Percentiles rank a stretch among this genome's conserved stretches.
These are phyloP conservation scores for Porites cylindrica DNA, from an alignment of 92 coral and sea anemone species.

Conservation along the genomic window DNA sequence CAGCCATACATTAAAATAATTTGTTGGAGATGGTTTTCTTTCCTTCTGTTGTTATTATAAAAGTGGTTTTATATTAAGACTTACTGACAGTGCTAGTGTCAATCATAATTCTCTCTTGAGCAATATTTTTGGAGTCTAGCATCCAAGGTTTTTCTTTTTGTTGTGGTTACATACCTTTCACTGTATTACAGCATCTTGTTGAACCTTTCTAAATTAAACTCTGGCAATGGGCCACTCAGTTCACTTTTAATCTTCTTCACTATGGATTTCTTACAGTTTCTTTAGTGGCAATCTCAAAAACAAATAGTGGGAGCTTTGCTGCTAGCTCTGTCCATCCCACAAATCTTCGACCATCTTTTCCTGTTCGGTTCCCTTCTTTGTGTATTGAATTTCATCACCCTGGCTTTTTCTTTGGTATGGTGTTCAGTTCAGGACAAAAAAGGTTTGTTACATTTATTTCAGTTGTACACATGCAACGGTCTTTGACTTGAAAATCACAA, in stretches of 20 bases:
- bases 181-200: no score
- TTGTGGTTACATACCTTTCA: neutral
- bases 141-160: neutral
- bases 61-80: neutral
- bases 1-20: neutral
- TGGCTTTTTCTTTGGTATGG: neutral
- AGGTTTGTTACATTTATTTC: conserved; percentile 4
- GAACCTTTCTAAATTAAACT: neutral
- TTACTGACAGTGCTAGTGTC: neutral
- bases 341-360: no score
- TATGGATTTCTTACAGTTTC: neutral
- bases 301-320: neutral
- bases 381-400: neutral
- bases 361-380: no score
- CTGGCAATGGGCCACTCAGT: neutral
- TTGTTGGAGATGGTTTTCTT: neutral
- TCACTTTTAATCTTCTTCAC: neutral
- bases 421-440: neutral
- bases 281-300: neutral
- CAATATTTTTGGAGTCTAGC: conserved; percentile 1
- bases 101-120: neutral
- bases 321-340: neutral
- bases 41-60: neutral
- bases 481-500: conserved; percentile 34
- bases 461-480: conserved; percentile 13